phyloP scores from a whole-genome alignment of 2,888 invertebrate species.

The Chloromyia formosa region DNA sequence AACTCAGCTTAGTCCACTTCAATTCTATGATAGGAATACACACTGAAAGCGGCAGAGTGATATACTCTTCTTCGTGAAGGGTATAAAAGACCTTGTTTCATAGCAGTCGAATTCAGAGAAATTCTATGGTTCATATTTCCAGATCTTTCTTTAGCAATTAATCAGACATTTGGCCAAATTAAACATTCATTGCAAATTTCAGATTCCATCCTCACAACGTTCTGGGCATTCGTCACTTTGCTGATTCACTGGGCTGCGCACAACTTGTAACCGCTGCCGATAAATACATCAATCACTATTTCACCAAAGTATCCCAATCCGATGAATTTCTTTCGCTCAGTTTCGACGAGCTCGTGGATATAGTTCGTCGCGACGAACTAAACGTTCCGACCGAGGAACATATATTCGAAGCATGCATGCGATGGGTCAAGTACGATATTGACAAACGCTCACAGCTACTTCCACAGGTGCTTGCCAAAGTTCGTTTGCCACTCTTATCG shows the following conservation, averaged over 20 bases:
- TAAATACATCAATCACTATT: slow-evolving; percentile 82
- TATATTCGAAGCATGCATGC: slow-evolving; percentile 85
- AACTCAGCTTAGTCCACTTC: no score
- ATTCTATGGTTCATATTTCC: no score
- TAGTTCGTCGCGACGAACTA: slow-evolving; percentile 79
- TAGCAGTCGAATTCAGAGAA: no score
- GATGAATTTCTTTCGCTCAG: slow-evolving; percentile 76
- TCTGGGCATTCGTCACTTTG: slow-evolving; percentile 80
- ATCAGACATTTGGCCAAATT: no score
- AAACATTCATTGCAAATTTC: slow-evolving; percentile 35
- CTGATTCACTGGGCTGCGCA: slow-evolving; percentile 78
- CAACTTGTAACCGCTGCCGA: slow-evolving; percentile 77
- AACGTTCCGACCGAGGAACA: slow-evolving; percentile 81
- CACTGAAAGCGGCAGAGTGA: no score
- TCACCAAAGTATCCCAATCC: slow-evolving; percentile 77
- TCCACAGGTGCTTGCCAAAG: slow-evolving; percentile 76
- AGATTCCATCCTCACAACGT: slow-evolving; percentile 83
- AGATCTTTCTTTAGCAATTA: no score
- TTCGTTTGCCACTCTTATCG: slow-evolving; percentile 81
- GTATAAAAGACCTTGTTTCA: no score
- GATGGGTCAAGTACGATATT: slow-evolving; percentile 77
- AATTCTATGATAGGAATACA: no score
- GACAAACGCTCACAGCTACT: slow-evolving; percentile 69
- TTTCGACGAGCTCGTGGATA: slow-evolving; percentile 71
- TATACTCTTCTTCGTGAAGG: no score